Conservation (phyloP, 2,113 vertebrate species). For the Toxotes jaculatrix region DNA sequence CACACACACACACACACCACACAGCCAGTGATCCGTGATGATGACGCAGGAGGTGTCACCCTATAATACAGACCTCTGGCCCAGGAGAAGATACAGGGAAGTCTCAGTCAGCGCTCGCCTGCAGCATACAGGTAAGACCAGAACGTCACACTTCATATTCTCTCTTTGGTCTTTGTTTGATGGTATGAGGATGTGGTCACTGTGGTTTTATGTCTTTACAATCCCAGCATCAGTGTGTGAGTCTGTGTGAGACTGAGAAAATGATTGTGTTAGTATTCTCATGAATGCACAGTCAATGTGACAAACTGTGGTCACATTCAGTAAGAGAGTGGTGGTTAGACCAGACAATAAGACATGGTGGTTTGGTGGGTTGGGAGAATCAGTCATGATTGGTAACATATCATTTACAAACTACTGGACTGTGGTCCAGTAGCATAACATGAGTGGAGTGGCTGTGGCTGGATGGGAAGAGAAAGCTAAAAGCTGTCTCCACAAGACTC, state of each 20-base stretch:
- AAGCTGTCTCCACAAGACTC: no score
- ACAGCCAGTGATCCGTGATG: conserved; percentile 4
- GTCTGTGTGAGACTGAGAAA: not conserved
- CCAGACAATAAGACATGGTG: not conserved
- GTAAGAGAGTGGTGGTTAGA: not conserved
- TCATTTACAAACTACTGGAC: not conserved
- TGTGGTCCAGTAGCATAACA: no score
- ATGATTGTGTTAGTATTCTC: no score
- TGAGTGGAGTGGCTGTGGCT: not conserved
- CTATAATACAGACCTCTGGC: conserved; percentile 10
- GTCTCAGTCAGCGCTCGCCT: not conserved
- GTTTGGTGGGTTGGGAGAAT: not conserved
- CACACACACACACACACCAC: not conserved
- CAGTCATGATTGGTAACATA: not conserved
- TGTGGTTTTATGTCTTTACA: not conserved
- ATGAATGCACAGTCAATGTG: no score
- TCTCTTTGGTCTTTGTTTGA: not conserved
- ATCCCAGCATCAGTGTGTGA: not conserved
- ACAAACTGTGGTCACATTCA: no score
- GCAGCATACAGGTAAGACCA: conserved; percentile 43
- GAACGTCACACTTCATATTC: not conserved
- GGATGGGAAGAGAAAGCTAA: not conserved
- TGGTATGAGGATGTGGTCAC: not conserved
- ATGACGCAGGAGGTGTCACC: conserved; percentile 27
- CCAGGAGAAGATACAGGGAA: no score